These are phyloP conservation scores for Halcyon leucocephala DNA, from an alignment of 2,797 vertebrate genomes.

Conservation along the genomic window DNA sequence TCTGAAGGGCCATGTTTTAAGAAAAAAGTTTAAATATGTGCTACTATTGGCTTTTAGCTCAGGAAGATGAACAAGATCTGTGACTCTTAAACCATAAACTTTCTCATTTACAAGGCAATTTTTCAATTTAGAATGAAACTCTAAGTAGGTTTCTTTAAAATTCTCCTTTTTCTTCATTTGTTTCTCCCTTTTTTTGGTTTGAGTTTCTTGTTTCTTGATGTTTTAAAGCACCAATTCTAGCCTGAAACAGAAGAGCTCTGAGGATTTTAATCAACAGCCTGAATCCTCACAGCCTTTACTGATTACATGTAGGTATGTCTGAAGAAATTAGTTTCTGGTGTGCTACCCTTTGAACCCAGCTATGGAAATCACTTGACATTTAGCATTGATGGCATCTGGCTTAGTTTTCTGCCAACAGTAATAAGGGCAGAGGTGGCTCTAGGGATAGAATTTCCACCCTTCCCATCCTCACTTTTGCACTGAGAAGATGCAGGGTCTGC, in stretches of 20 bases:
- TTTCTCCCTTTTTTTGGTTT: neutral
- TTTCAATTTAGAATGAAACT: neutral
- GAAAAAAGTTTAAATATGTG: neutral
- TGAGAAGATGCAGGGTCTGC: neutral
- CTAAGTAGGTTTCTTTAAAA: neutral
- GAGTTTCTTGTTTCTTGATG: neutral
- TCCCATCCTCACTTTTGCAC: neutral
- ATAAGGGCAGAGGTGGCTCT: neutral
- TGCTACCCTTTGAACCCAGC: neutral
- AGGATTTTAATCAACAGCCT: neutral
- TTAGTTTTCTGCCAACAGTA: neutral
- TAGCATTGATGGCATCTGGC: neutral
- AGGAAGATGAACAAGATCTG: neutral
- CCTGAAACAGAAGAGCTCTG: neutral
- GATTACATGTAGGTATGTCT: neutral
- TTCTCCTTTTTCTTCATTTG: rapidly evolving
- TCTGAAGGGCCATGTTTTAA: neutral
- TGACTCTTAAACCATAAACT: neutral
- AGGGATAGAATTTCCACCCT: neutral
- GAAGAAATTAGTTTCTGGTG: neutral
- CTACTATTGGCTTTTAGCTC: neutral
- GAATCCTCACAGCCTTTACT: neutral
- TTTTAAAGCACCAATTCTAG: neutral
- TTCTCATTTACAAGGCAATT: neutral
- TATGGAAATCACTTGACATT: neutral